Evolutionary conservation across 2,888 invertebrate species (phyloP), one percentile per base, ranked within the genome.

Genomic region (Nipponacmea schrenckii): DNA sequence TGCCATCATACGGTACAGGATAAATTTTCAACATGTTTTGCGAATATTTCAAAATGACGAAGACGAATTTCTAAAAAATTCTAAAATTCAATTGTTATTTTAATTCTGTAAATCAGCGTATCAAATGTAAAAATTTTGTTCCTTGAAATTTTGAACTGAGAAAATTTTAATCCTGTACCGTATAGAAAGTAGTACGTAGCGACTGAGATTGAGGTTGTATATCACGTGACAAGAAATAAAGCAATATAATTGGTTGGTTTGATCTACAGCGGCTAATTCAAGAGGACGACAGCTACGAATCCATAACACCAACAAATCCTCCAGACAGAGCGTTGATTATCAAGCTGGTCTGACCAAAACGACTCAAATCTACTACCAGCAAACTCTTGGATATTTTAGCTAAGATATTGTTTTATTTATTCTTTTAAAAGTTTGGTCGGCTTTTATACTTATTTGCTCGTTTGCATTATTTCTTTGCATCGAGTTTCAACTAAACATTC

Each of bases 211-310:
- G 56, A 56, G 56, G 56, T 74, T 74, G 77, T 79, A 66, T 79
- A 74, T 77, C 81, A 81, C 76, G 81, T 82, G 82, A 75, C 67
- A 62, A 44, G 39, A 26, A 70, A 77, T 77, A 75, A 78, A 76
- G 7, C 45, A 45, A 74, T 79, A 68, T 82, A 73, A 85, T 85
- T 85, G 85, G 85, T 62, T 73, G 45, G 71, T 79, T 79, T 75
- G 76, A 75, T 74, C 74, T 77, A 80, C 68, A 76, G 83, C 84
- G 85, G 84, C 84, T 81, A 79, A 80, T 85, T 84, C 83, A 84
- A 83, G 79, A 78, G 74, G 74, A 71, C 72, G 76, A 76, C 74
- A 74, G 77, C 77, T 70, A 74, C 76, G 73, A 69, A 69, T 67
- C 62, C 56, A 63, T 65, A 67, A 50, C 67, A 62, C 63, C 56